Percentiles rank a stretch among this genome's conserved stretches.
Evolutionary conservation across 2,797 vertebrate species (phyloP).

Genomic region (Botia almorhae): DNA sequence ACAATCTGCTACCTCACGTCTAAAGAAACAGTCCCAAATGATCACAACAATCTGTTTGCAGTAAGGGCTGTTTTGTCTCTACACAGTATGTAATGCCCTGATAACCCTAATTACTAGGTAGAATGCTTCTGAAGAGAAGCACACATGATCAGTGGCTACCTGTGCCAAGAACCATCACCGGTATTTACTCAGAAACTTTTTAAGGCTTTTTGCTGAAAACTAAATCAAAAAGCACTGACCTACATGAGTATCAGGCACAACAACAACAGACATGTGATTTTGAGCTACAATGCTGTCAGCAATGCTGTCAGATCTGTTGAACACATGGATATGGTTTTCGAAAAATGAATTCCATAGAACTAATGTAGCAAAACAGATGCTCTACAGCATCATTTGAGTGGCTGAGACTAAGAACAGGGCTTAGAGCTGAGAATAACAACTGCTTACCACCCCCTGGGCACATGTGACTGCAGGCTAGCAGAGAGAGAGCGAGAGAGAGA

Average conservation of each 20-base stretch:
- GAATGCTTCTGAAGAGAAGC: not conserved
- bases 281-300: not conserved
- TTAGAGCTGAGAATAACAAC: slow-evolving; percentile 38
- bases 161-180: not conserved
- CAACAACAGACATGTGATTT: not conserved
- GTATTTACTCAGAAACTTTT: not conserved
- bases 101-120: not conserved
- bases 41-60: slow-evolving; percentile 34
- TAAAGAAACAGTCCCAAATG: slow-evolving; percentile 7
- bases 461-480: slow-evolving; percentile 19
- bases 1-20: slow-evolving; percentile 18
- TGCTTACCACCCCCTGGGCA: slow-evolving; percentile 5
- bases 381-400: slow-evolving; percentile 8
- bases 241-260: slow-evolving; percentile 12
- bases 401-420: slow-evolving; percentile 15
- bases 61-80: slow-evolving; percentile 11
- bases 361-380: slow-evolving; percentile 19
- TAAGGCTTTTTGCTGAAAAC: not conserved
- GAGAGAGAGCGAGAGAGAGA: slow-evolving; percentile 5
- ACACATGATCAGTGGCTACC: not conserved
- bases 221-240: not conserved
- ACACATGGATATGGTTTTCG: slow-evolving; percentile 17
- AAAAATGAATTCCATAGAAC: slow-evolving; percentile 1
- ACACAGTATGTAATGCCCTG: not conserved
- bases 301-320: slow-evolving; percentile 11